phyloP scores from a whole-genome alignment of 2,113 vertebrate species.

The Cichladusa arquata region DNA sequence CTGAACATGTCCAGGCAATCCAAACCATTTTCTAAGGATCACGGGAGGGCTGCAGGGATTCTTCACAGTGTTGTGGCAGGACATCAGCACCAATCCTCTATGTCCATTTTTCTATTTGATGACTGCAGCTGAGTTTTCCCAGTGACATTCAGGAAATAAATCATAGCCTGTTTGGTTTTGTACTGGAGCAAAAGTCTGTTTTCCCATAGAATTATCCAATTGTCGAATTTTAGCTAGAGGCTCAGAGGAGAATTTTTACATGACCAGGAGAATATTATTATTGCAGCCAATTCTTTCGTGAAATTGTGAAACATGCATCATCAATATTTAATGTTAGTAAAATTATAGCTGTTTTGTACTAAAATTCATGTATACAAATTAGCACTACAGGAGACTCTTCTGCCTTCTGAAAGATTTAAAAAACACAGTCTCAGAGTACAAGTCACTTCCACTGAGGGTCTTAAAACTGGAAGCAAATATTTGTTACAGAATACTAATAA shows the following conservation, averaged over 20 bases:
- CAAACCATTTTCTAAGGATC: neutral
- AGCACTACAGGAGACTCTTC: neutral
- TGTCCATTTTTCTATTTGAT: neutral
- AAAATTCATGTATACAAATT: constrained; percentile 22
- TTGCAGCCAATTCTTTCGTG: neutral
- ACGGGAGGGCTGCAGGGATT: neutral
- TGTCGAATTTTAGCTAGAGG: neutral
- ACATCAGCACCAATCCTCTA: neutral
- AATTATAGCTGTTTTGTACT: constrained; percentile 18
- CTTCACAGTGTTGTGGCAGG: neutral
- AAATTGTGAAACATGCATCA: neutral
- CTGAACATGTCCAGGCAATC: neutral
- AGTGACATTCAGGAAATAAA: neutral
- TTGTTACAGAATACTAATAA: constrained; percentile 10
- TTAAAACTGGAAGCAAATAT: constrained; percentile 5
- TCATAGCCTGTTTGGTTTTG: neutral
- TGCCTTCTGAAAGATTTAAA: neutral
- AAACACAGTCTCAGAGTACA: neutral
- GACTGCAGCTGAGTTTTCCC: neutral
- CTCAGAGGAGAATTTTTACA: neutral
- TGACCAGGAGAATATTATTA: neutral
- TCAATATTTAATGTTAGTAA: constrained; percentile 46
- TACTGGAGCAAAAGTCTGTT: neutral
- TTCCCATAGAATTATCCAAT: neutral
- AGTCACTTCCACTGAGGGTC: neutral